Evolutionary conservation across 1,140 invertebrate species (phyloP).

Genomic region (Drosophila nasuta): DNA sequence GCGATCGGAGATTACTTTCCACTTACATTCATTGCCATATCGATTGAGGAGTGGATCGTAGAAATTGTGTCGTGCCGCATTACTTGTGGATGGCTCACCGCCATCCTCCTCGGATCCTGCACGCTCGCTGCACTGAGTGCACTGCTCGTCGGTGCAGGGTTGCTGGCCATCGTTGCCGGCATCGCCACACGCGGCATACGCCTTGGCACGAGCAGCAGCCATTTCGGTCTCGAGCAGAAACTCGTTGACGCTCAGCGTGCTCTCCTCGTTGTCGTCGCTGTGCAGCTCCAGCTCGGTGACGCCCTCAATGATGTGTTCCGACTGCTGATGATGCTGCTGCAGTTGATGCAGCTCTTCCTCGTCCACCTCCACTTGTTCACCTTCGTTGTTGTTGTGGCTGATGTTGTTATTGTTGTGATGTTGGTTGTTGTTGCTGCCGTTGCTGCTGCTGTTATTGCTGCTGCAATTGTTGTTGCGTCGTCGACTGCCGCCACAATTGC

Average conservation of each 20-base stretch:
- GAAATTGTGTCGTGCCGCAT: slow-evolving; percentile 60
- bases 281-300: slow-evolving; percentile 61
- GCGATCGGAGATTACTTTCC: not conserved
- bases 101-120: slow-evolving; percentile 43
- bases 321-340: slow-evolving; percentile 7
- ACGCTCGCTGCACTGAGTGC: slow-evolving; percentile 62
- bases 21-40: slow-evolving; percentile 61
- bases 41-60: slow-evolving; percentile 73
- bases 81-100: slow-evolving; percentile 72
- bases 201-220: slow-evolving; percentile 52
- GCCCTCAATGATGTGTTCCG: slow-evolving; percentile 54
- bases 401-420: slow-evolving; percentile 37
- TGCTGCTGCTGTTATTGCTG: slow-evolving; percentile 45
- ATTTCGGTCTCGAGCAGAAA: slow-evolving; percentile 73
- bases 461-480: slow-evolving; percentile 46
- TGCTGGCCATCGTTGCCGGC: slow-evolving; percentile 17
- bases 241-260: slow-evolving; percentile 70
- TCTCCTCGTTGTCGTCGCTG: slow-evolving; percentile 64
- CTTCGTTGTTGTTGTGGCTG: slow-evolving; percentile 34
- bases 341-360: not conserved
- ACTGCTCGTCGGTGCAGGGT: slow-evolving; percentile 61
- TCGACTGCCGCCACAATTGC: slow-evolving; percentile 34
- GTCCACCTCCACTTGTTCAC: not conserved
- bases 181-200: slow-evolving; percentile 27
- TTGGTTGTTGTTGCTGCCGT: slow-evolving; percentile 38